Evolutionary conservation across 2,888 invertebrate species (phyloP), one percentile per base, ranked within the genome.

Genomic region (Apamea monoglypha): DNA sequence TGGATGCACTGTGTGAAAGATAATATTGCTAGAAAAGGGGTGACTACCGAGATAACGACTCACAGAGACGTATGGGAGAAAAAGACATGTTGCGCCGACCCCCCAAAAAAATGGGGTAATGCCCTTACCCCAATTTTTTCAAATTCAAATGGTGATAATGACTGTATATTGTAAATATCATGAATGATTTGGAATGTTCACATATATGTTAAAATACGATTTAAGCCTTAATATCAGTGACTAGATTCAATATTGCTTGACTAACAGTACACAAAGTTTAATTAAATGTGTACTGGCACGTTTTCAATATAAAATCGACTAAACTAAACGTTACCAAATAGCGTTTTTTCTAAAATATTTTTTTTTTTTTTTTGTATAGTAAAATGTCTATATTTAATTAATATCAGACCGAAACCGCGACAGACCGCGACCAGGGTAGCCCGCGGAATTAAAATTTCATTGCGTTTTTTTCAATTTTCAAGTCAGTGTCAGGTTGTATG

Each of bases 201-300:
- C 40, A 47, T 47, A 47, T 36, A 47, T 47, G 21, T 78, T 68
- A 53, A 76, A 61, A 50, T 40, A 63, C 6, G 1, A 44, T 78
- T 47, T 4, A 78, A 50, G 1, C 21, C 29, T 40, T 67, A 67
- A 50, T 25, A 29, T 78, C 25, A 25, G 25, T 67, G 67, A 78
- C 78, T 78, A 78, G 78, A 77, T 47, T 67, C 10, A 36, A 56
- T 47, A 10, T 59, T 67, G 18, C 66, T 69, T 68, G 53, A 32
- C 36, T 36, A 29, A 53, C 32, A 14, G 16, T 59, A 68, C 25
- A 44, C 12, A 18, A 25, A 76, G 7, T n/a, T 47, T 59, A 59
- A 44, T 71, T 18, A 12, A 32, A 12, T 25, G 2, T n/a, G 47
- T 59, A 29, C 75, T 36, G 6, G 1, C 25, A 50, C 47, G 10